Evolutionary conservation across 2,797 vertebrate species (phyloP).

Genomic region (Aldrovandia affinis): DNA sequence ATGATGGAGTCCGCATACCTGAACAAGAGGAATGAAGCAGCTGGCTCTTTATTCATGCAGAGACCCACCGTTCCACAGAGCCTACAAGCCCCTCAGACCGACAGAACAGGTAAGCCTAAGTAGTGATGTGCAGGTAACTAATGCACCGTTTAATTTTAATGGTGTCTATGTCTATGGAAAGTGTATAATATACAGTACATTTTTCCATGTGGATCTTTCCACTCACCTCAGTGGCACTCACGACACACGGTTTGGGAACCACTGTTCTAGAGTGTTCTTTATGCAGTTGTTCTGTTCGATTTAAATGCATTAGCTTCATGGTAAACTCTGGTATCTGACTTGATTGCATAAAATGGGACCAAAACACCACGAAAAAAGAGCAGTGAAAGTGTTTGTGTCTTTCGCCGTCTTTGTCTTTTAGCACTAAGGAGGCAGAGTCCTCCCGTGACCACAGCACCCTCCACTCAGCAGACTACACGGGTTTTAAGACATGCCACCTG

Average conservation of each 20-base stretch:
- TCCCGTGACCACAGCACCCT: constrained; percentile 65
- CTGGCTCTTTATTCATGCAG: constrained; percentile 60
- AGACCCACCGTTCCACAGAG: constrained; percentile 60
- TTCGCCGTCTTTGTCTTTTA: constrained; percentile 42
- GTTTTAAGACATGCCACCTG: constrained; percentile 60
- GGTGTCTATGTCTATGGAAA: too few relatives aligned
- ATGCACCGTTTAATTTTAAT: too few relatives aligned
- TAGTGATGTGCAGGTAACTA: too few relatives aligned
- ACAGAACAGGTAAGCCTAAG: too few relatives aligned
- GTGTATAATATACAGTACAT: too few relatives aligned
- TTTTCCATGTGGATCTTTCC: neutral
- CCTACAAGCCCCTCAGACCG: constrained; percentile 36
- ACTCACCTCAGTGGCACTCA: neutral
- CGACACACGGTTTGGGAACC: too few relatives aligned
- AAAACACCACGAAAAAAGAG: neutral
- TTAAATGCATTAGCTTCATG: neutral
- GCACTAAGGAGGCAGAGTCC: constrained; percentile 69
- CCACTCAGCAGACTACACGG: constrained; percentile 70
- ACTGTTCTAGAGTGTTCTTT: too few relatives aligned
- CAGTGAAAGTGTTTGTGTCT: neutral
- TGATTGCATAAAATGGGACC: neutral
- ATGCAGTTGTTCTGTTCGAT: too few relatives aligned
- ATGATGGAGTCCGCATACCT: constrained; percentile 64
- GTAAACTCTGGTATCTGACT: too few relatives aligned
- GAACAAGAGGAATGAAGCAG: constrained; percentile 66